Base-by-base conservation (phyloP, 64 coral and sea anemone genomes). In the Actinia equina region DNA sequence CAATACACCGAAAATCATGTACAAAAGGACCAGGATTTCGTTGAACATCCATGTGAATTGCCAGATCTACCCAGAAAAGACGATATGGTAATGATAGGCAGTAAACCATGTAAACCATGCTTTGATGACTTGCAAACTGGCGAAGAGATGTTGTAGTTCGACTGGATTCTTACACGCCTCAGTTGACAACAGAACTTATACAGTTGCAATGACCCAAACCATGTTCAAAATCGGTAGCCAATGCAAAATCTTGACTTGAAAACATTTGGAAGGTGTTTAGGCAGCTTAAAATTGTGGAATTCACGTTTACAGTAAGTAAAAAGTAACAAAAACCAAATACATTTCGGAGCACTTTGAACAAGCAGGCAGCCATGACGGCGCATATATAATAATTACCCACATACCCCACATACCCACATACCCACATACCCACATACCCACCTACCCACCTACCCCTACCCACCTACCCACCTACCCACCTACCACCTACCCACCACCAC, bases 21-120 rank as follows among this genome's bases (percentile, higher is more conserved):
- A 85, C 19, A 22, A 22, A 62, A 63, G 83, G 57, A 62, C 54
- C 25, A 84, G 82, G 82, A 84, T 84, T 84, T 84, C 23, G 45
- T 16, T 84, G 82, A 84, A 84, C 54, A 37, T 84, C 82, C 54
- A 84, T 60, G 41, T 58, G 30, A 11, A 84, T 59, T 42, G 55
- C 22, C 14, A 60, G 83, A 85, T 37, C 83, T 44, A 63, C 52
- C 57, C 56, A 85, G 25, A 85, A 85, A 22, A 83, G 43, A n/a
- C 55, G 59, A 62, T 62, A 16, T 62, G 65, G 65, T 70, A 26
- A 70, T 26, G 65, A 70, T 70, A 70, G 12, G 65, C 65, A 70
- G 22, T 25, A 37, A 37, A 37, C 30, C 30, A 37, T 37, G 65
- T 27, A 70, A 9, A 26, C 65, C 65, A 70, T 12, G 65, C 65